phyloP scores from a whole-genome alignment of 2,797 vertebrate genomes.

The Urocyon cinereoargenteus region DNA sequence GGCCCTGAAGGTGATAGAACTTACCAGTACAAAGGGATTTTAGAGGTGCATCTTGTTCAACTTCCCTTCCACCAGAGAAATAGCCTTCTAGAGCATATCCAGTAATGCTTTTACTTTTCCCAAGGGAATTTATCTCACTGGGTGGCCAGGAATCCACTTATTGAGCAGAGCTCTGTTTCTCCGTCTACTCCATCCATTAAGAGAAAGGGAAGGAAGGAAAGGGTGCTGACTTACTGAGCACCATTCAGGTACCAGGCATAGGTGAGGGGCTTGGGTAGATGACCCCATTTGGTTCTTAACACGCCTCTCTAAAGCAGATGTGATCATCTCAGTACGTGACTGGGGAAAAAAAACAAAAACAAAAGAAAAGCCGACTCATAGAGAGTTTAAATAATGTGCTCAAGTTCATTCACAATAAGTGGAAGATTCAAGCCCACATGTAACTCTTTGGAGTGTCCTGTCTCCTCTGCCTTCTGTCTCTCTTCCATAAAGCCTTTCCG shows the following conservation, averaged over 20 bases:
- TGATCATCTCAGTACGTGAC: background rate
- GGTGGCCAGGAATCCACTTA: background rate
- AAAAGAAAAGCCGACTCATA: background rate
- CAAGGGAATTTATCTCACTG: background rate
- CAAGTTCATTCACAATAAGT: background rate
- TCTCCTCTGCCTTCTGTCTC: background rate
- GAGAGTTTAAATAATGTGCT: background rate
- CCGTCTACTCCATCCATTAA: slow-evolving; percentile 5
- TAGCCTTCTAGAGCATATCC: background rate
- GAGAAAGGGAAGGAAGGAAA: slow-evolving; percentile 21
- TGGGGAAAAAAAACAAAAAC: background rate
- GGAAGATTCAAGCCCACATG: background rate
- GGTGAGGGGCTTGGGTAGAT: background rate
- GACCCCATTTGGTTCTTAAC: slow-evolving; percentile 9
- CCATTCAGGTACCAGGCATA: background rate
- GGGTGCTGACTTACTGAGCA: background rate
- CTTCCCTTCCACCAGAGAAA: slow-evolving; percentile 47
- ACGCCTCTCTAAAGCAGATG: slow-evolving; percentile 12
- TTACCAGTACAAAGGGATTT: slow-evolving; percentile 10
- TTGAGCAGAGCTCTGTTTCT: slow-evolving; percentile 25
- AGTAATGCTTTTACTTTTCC: background rate
- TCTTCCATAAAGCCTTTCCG: background rate
- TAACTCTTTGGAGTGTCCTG: background rate
- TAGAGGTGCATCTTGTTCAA: slow-evolving; percentile 9
- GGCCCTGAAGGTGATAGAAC: background rate